A percentile compares a stretch with the other conserved stretches of the same genome.
Conservation (phyloP, 2,113 vertebrate species). For the Trichomycterus rosablanca region DNA sequence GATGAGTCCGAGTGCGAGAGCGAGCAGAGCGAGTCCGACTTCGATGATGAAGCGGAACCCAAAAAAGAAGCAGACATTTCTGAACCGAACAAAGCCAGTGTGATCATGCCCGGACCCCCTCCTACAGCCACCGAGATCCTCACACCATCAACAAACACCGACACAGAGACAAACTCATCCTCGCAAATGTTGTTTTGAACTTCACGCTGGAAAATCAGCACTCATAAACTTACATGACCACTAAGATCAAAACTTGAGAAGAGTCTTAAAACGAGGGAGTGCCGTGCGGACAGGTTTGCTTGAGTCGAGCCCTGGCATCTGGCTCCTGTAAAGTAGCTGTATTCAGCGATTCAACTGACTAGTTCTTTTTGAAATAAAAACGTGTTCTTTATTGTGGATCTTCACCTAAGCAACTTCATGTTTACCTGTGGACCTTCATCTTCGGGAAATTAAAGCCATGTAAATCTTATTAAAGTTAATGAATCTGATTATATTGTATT, state of each 20-base stretch:
- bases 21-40: constrained; percentile 85
- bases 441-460: constrained; percentile 53
- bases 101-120: constrained; percentile 69
- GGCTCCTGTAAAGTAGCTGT: constrained; percentile 39
- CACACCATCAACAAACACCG: constrained; percentile 23
- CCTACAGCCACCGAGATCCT: constrained; percentile 50
- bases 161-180: constrained; percentile 52
- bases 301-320: background rate
- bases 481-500: constrained; percentile 62
- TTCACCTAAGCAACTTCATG: constrained; percentile 59
- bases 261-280: constrained; percentile 25
- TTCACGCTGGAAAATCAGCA: constrained; percentile 7
- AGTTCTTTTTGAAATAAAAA: constrained; percentile 37
- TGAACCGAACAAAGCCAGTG: constrained; percentile 73
- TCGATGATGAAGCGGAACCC: constrained; percentile 76
- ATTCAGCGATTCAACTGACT: too few species aligned
- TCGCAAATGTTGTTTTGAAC: constrained; percentile 58
- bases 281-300: background rate
- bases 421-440: constrained; percentile 43
- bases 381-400: constrained; percentile 56
- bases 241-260: background rate
- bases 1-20: constrained; percentile 83
- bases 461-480: constrained; percentile 51
- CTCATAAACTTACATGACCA: constrained; percentile 6
- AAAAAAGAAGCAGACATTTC: constrained; percentile 77